Percentiles rank a stretch among this genome's conserved stretches.
phyloP scores from a whole-genome alignment of 1,140 invertebrate species.

The Xylocopa sonorina region DNA sequence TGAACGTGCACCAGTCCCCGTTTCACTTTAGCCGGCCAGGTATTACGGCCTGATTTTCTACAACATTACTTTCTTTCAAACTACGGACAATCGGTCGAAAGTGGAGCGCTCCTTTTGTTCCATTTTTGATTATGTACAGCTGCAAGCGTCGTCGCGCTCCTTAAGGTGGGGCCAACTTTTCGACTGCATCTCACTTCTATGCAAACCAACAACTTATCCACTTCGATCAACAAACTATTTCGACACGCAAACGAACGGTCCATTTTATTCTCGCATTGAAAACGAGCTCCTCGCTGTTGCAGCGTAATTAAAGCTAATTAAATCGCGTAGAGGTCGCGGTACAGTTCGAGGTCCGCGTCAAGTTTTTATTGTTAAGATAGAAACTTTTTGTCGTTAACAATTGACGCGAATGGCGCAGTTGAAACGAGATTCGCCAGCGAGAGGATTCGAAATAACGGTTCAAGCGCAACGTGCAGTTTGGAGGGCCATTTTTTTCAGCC shows the following conservation, averaged over 20 bases:
- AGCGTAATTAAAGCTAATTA: no score
- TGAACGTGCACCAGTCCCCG: constrained; percentile 1
- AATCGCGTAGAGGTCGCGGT: no score
- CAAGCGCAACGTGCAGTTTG: not conserved
- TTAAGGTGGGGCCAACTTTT: constrained; percentile 38
- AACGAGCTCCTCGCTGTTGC: no score
- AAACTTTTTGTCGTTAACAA: no score
- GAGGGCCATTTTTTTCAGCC: not conserved
- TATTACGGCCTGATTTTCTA: constrained; percentile 53
- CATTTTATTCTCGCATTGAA: not conserved
- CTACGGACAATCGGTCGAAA: constrained; percentile 46
- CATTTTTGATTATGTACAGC: constrained; percentile 53
- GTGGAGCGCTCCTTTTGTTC: constrained; percentile 47
- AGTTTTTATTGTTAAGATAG: no score
- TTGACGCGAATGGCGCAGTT: no score
- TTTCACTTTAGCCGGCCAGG: constrained; percentile 20
- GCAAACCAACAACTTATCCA: not conserved
- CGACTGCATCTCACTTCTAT: not conserved
- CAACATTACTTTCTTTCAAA: constrained; percentile 52
- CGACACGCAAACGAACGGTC: not conserved
- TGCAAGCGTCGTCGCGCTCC: constrained; percentile 35
- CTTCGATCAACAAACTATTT: not conserved
- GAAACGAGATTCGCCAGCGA: no score
- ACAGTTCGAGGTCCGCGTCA: no score
- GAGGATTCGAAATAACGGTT: not conserved